A percentile compares a stretch with the other conserved stretches of the same genome.
Evolutionary conservation across 2,888 invertebrate species (phyloP).

Genomic region (Anorthoa munda): DNA sequence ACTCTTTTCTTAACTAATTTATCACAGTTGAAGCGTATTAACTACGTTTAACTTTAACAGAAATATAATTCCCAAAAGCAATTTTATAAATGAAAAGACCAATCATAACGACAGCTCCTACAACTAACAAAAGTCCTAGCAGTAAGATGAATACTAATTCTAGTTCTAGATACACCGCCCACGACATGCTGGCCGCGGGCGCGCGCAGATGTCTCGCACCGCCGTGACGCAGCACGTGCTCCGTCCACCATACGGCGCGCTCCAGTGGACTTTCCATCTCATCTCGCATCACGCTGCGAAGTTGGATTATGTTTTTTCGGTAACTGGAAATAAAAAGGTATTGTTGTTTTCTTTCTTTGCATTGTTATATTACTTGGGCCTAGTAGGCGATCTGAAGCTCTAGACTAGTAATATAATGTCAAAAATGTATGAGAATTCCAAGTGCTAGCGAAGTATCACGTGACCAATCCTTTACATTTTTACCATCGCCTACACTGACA

Average conservation of each 20-base stretch:
- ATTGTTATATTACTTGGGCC: background rate
- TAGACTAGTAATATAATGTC: too few species aligned
- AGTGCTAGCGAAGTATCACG: too few species aligned
- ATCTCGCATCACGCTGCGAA: conserved; percentile 45
- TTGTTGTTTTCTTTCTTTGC: background rate
- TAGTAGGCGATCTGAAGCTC: too few species aligned
- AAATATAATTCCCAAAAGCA: background rate
- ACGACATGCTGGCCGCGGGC: conserved; percentile 50
- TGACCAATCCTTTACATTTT: too few species aligned
- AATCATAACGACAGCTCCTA: background rate
- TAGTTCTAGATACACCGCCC: conserved; percentile 32
- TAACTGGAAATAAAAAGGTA: conserved; percentile 40
- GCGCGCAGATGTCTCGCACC: conserved; percentile 57
- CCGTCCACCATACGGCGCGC: conserved; percentile 88
- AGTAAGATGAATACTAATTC: conserved; percentile 23
- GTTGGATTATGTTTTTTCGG: conserved; percentile 37
- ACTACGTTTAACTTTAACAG: conserved; percentile 22
- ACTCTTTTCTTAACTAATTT: background rate
- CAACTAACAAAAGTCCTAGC: background rate
- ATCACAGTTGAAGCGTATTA: background rate
- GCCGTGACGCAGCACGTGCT: conserved; percentile 67
- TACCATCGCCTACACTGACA: too few species aligned
- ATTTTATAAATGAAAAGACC: conserved; percentile 8
- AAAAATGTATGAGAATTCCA: too few species aligned
- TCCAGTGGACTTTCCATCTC: conserved; percentile 66